Conservation (phyloP, 2,888 invertebrate species). For the Hirtodrosophila trivittata region DNA sequence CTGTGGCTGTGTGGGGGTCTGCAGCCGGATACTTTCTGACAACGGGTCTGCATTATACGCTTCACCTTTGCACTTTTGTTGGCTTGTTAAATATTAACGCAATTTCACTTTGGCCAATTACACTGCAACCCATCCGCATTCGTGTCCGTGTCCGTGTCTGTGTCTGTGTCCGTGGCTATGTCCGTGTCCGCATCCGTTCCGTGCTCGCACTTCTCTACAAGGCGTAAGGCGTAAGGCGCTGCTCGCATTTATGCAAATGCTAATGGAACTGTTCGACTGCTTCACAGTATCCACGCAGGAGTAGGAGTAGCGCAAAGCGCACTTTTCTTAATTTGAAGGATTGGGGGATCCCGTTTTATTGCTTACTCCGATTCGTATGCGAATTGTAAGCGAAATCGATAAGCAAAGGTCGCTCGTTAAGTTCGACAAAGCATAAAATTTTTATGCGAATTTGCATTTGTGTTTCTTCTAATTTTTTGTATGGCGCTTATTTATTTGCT, state of each 20-base stretch:
- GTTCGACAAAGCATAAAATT: slow-evolving; percentile 61
- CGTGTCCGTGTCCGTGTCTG: slow-evolving; percentile 21
- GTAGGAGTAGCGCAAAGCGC: slow-evolving; percentile 6
- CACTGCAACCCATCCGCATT: slow-evolving; percentile 59
- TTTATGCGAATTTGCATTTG: slow-evolving; percentile 65
- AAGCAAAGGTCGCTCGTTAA: slow-evolving; percentile 65
- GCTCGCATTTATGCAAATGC: slow-evolving; percentile 66
- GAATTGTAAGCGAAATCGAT: slow-evolving; percentile 53
- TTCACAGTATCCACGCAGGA: not conserved
- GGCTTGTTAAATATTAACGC: slow-evolving; percentile 77
- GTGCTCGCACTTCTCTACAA: too few species aligned
- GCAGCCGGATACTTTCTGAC: slow-evolving; percentile 11
- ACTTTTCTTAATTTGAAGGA: slow-evolving; percentile 53
- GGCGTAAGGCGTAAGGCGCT: not conserved
- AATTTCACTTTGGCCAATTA: slow-evolving; percentile 77
- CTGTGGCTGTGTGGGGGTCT: slow-evolving; percentile 9
- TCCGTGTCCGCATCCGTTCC: slow-evolving; percentile 19
- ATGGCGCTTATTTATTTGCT: slow-evolving; percentile 48
- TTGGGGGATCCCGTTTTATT: slow-evolving; percentile 42
- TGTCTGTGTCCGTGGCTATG: slow-evolving; percentile 16
- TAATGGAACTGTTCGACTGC: slow-evolving; percentile 19
- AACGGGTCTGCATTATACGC: slow-evolving; percentile 30
- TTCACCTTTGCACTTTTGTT: slow-evolving; percentile 61
- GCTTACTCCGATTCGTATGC: slow-evolving; percentile 24
- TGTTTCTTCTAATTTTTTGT: slow-evolving; percentile 55